phyloP scores from a whole-genome alignment of 2,888 invertebrate genomes.

The Paralinhomoeus sp. region DNA sequence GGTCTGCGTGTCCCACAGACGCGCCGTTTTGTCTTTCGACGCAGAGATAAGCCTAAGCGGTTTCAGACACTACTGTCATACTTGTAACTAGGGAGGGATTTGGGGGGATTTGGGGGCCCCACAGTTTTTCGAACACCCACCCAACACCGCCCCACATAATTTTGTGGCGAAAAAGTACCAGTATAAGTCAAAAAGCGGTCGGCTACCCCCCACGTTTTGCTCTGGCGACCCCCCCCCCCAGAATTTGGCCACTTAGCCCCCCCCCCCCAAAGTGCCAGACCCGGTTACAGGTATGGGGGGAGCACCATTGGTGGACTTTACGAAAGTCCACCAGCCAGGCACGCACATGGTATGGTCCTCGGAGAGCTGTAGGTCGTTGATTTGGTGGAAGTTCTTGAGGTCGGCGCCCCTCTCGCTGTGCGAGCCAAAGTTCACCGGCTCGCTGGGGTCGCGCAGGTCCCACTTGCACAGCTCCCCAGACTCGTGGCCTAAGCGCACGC shows the following conservation, averaged over 20 bases:
- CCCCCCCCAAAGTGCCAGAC: no score
- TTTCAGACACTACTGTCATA: no score
- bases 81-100: no score
- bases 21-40: conserved; percentile 83
- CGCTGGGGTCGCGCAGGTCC: conserved; percentile 41
- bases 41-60: conserved; percentile 67
- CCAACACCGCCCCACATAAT: conserved; percentile 61
- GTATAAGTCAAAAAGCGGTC: background rate
- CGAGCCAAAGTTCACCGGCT: conserved; percentile 32
- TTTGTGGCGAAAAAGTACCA: conserved; percentile 90
- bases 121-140: no score
- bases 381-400: conserved; percentile 52
- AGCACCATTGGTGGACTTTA: no score
- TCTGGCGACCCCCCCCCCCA: no score
- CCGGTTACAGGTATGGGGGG: no score
- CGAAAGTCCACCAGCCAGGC: no score
- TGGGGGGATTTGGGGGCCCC: no score
- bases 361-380: conserved; percentile 87
- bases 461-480: conserved; percentile 71
- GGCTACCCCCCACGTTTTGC: no score
- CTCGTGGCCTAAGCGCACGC: conserved; percentile 70
- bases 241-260: no score
- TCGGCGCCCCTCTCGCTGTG: conserved; percentile 15
- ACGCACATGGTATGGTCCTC: conserved; percentile 24
- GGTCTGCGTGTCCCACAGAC: conserved; percentile 53